Percentiles rank a stretch among this genome's conserved stretches.
Conservation (phyloP, 2,797 vertebrate species). For the Anomalospiza imberbis region DNA sequence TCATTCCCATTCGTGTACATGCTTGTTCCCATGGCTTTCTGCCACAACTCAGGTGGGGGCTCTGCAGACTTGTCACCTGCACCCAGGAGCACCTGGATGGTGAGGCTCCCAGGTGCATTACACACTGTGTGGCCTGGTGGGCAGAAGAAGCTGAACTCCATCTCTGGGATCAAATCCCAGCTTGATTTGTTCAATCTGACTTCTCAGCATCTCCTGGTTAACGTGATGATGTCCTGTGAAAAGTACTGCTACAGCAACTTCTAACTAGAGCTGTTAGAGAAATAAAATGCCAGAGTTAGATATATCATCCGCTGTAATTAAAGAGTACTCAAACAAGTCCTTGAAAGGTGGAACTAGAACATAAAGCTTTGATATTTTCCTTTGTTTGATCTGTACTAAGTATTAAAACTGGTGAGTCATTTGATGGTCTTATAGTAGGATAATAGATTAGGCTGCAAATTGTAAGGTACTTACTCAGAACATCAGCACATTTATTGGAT, state of each 20-base stretch:
- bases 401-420: conserved; percentile 63
- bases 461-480: conserved; percentile 42
- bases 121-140: background rate
- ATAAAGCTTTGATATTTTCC: conserved; percentile 60
- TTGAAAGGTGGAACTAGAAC: conserved; percentile 60
- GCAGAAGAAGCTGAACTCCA: background rate
- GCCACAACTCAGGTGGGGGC: accelerated
- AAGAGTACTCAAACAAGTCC: conserved; percentile 57
- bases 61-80: background rate
- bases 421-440: conserved; percentile 44
- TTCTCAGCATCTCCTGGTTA: conserved; percentile 44
- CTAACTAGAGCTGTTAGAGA: conserved; percentile 36
- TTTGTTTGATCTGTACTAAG: conserved; percentile 63
- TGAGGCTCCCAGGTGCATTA: background rate
- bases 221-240: conserved; percentile 15
- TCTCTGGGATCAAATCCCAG: background rate
- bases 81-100: background rate
- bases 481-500: conserved; percentile 29
- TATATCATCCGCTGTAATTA: conserved; percentile 56
- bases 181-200: background rate
- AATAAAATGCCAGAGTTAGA: conserved; percentile 21
- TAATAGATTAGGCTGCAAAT: conserved; percentile 55
- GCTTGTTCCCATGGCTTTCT: background rate
- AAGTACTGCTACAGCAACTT: conserved; percentile 58
- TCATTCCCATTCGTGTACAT: background rate